phyloP scores from a whole-genome alignment of 1,140 invertebrate genomes.

The Telenomus remus region DNA sequence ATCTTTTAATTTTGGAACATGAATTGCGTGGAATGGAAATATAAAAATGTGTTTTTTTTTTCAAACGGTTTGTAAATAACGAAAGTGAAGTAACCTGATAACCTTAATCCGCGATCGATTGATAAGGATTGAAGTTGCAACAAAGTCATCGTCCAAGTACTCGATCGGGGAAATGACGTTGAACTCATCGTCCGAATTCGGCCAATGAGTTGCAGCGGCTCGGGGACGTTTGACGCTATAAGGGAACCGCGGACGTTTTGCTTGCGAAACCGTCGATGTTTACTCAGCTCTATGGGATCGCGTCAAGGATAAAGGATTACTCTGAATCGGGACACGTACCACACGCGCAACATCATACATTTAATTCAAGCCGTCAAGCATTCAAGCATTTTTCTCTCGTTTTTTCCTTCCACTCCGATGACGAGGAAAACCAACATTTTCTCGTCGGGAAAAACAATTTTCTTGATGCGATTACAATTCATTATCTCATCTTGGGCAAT shows the following conservation, averaged over 20 bases:
- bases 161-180: conserved; percentile 41
- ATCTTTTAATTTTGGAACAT: no score
- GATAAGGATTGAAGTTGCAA: conserved; percentile 20
- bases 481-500: no score
- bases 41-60: no score
- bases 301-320: conserved; percentile 71
- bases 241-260: conserved; percentile 68
- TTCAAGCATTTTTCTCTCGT: background rate
- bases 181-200: conserved; percentile 42
- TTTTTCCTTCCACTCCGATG: conserved; percentile 11
- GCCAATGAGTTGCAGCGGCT: conserved; percentile 49
- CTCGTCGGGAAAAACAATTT: background rate
- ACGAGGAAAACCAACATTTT: background rate
- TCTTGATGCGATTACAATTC: no score
- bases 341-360: conserved; percentile 26
- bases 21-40: no score
- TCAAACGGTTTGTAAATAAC: conserved; percentile 7
- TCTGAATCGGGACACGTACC: conserved; percentile 50
- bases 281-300: conserved; percentile 66
- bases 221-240: conserved; percentile 61
- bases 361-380: conserved; percentile 9
- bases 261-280: conserved; percentile 72
- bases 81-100: conserved; percentile 36
- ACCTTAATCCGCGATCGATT: conserved; percentile 23
- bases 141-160: conserved; percentile 34